Conservation (phyloP, 1,140 invertebrate genomes). For the Doryteuthis pealeii region DNA sequence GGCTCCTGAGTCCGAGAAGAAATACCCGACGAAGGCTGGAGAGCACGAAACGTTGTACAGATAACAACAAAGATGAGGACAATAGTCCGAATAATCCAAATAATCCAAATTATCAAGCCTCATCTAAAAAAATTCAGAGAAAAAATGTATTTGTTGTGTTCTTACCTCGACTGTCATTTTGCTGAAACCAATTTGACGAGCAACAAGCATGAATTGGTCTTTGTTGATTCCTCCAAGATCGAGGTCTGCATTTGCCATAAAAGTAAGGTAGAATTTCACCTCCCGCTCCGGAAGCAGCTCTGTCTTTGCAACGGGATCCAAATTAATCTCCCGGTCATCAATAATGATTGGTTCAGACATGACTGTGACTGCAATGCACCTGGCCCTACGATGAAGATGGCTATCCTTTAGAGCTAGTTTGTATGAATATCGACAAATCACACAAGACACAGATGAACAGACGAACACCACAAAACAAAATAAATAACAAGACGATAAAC, state of each 20-base stretch:
- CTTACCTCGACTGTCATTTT: slow-evolving; percentile 1
- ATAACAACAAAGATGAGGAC: too few species aligned
- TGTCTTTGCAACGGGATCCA: background rate
- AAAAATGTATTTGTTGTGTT: too few species aligned
- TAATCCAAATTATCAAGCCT: too few species aligned
- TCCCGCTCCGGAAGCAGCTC: background rate
- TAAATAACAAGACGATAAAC: background rate
- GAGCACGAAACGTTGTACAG: too few species aligned
- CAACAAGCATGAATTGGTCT: background rate
- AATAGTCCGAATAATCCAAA: too few species aligned
- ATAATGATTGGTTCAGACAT: background rate
- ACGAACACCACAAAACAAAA: background rate
- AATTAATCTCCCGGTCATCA: background rate
- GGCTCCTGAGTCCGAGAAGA: too few species aligned
- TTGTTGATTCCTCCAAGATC: background rate
- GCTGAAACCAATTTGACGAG: background rate
- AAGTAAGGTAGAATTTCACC: background rate
- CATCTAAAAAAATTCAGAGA: too few species aligned
- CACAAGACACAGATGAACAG: background rate
- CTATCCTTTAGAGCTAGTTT: background rate
- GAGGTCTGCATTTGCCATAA: background rate
- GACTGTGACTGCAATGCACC: background rate
- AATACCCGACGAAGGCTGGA: too few species aligned
- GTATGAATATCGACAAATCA: background rate
- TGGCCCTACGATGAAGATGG: background rate